Base-by-base conservation (phyloP, 1,140 invertebrate species). In the Aporrectodea caliginosa region DNA sequence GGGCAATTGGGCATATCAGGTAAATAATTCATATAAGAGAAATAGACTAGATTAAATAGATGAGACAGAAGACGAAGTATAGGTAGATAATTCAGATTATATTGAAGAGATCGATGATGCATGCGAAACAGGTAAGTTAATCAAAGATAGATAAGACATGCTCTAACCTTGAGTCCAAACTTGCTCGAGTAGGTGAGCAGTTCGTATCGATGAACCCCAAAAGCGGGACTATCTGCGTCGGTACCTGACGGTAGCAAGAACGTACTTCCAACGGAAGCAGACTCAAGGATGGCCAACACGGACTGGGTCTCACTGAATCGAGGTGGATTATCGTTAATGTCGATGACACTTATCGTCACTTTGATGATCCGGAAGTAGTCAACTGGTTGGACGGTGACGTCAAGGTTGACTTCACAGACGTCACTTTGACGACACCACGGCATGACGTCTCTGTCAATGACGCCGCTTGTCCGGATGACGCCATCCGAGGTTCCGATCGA, bases 301-400 rank as follows among this genome's bases (percentile, higher is more conserved):
- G 84, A 78, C 14, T 72, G 35, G 2, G 70, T 29, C 22, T 82
- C 43, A 0, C 83, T 81, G 83, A 87, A 87, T 68, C 34, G 79
- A 22, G 86, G 86, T 2, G 76, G 43, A 79, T 87, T 86, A 75
- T 87, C 86, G 82, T 87, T 87, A 14, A 85, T 83, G 71, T 87
- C 86, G 0, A 74, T 16, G 16, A 87, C 78, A 34, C 71, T 82
- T 2, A 87, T 43, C 31, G 6, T 76, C 30, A 76, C 75, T 32
- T 76, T 76, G 43, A 76, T 29, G 30, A 76, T 76, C 70, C 73
- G 33, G n/a, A 81, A 78, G 75, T 81, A 78, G 32, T 81, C 31
- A 16, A 69, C 69, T 30, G 80, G 80, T 33, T 78, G 76, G 35
- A 81, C 70, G 69, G 74, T 32, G 6, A 81, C 58, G 58, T 78